Evolutionary conservation across 2,888 invertebrate species (phyloP).

Genomic region (Papilio protenor): DNA sequence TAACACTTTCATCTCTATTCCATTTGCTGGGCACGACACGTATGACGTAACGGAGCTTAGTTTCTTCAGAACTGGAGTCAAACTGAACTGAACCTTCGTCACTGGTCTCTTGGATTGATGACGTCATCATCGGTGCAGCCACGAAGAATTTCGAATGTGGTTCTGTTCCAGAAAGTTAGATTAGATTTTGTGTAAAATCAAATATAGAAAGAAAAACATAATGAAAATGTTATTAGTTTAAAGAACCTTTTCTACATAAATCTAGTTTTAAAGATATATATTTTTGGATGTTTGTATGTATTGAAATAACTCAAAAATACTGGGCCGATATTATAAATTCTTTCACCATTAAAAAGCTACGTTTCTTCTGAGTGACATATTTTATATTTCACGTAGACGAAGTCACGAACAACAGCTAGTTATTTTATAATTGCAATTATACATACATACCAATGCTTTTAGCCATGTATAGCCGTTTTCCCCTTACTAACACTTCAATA

Average conservation of each 20-base stretch:
- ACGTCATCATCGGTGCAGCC: constrained; percentile 64
- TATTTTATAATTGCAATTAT: not conserved
- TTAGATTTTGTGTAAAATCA: not conserved
- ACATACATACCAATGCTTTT: constrained; percentile 70
- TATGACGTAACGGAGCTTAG: constrained; percentile 72
- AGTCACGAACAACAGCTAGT: no score
- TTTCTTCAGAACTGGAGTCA: constrained; percentile 78
- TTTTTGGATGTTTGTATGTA: no score
- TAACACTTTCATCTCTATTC: constrained; percentile 63
- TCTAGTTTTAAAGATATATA: no score
- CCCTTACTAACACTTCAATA: constrained; percentile 70
- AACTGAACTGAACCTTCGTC: constrained; percentile 76
- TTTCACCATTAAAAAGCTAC: no score
- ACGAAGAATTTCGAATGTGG: constrained; percentile 73
- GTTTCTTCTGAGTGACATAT: no score
- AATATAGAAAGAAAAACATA: not conserved
- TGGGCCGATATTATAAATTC: no score
- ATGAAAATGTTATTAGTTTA: no score
- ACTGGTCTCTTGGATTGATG: constrained; percentile 75
- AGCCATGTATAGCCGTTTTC: constrained; percentile 65
- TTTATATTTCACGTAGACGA: no score
- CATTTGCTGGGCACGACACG: constrained; percentile 68
- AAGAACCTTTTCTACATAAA: no score
- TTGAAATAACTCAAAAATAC: no score
- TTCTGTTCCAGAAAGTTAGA: constrained; percentile 54